These are phyloP conservation scores for Chromis chromis DNA, from an alignment of 2,797 vertebrate genomes.

Conservation along the genomic window DNA sequence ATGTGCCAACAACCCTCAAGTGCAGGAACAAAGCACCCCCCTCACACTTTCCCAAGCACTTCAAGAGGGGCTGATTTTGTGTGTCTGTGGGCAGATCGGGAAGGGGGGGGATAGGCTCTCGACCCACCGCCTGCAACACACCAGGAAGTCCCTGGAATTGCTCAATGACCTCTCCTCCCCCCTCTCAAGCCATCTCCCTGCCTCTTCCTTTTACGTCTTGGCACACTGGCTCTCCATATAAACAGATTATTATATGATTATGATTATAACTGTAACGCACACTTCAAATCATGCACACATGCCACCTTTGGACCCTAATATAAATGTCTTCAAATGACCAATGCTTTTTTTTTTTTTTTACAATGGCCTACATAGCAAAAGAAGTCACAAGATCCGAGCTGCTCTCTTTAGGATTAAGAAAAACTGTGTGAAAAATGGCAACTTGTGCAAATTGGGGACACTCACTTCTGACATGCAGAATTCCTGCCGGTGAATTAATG, in stretches of 20 bases:
- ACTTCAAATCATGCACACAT: background rate
- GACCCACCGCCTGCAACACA: conserved; percentile 46
- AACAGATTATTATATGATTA: background rate
- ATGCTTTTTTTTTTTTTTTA: background rate
- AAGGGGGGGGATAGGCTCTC: conserved; percentile 15
- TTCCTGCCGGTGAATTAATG: background rate
- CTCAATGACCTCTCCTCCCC: conserved; percentile 54
- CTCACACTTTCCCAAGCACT: conserved; percentile 71
- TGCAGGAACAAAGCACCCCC: conserved; percentile 74
- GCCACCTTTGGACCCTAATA: conserved; percentile 41
- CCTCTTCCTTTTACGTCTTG: conserved; percentile 19
- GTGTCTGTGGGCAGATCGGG: conserved; percentile 22
- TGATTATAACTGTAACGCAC: background rate
- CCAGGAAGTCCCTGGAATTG: conserved; percentile 68
- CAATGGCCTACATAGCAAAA: conserved; percentile 26
- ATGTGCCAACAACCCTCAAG: conserved; percentile 74
- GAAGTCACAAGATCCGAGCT: conserved; percentile 23
- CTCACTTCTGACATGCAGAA: background rate
- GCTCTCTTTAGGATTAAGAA: conserved; percentile 3
- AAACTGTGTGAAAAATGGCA: conserved; percentile 7
- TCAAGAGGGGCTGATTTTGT: conserved; percentile 45
- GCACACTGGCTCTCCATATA: conserved; percentile 4
- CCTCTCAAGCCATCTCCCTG: conserved; percentile 11
- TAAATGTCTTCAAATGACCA: conserved; percentile 6
- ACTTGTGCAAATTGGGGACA: background rate